Base-by-base conservation (phyloP, 2,797 vertebrate species). In the Rousettus madagascariensis region DNA sequence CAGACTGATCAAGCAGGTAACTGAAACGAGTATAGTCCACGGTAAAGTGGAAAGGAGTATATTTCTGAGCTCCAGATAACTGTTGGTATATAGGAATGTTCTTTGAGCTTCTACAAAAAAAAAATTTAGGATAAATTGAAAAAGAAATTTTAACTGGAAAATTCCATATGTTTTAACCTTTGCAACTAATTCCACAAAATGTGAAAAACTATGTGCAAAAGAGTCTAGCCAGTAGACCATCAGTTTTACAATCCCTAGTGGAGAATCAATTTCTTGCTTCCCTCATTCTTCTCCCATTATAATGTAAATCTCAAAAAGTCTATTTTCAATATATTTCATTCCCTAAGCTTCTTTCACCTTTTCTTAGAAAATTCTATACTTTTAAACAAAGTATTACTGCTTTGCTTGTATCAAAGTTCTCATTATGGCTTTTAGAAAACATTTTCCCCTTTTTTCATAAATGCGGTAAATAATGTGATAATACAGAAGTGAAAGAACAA, bases 401-500 rank as follows among this genome's bases (percentile, higher is more conserved):
- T n/a, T 49, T 82, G 20, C 74, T 36, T 57, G 71, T 85, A 33
- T n/a, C 61, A 41, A 82, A 83, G 57, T 69, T 30, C 33, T 33
- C 55, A 66, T 0, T 11, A 46, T 51, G 72, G 74, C 77, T 92
- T 72, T 75, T 53, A 46, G 65, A 87, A 93, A 88, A 82, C 63
- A 79, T 63, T 15, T 75, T 61, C 71, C 69, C 71, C 63, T n/a
- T 77, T 94, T 90, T 69, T 79, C 89, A 83, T 72, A 95, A 75
- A 79, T 51, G 87, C 59, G 80, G 59, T 92, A 95, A 92, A 95
- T 89, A 97, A 80, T 28, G 71, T 57, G 96, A 11, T 12, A 97
- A 97, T 94, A 95, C 95, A 95, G 98, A 98, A 98, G 98, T 96
- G 97, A 96, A 97, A 97, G 87, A 96, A 91, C 0, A 1, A 86